Evolutionary conservation across 2,113 vertebrate species (phyloP).

Genomic region (Ictalurus furcatus): DNA sequence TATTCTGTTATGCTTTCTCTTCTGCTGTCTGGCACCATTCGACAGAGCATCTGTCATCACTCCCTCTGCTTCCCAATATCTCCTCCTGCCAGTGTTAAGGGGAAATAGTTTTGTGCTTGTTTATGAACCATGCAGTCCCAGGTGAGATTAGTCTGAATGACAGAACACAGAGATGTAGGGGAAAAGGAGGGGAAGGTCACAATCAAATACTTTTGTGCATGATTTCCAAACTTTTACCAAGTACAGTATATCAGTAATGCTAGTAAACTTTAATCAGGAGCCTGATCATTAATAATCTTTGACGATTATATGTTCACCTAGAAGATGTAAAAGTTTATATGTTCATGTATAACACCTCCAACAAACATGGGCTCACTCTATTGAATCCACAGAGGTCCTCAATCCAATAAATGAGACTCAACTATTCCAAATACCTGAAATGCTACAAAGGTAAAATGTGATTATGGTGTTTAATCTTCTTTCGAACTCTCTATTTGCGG

Average conservation of each 20-base stretch:
- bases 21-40: slow-evolving; percentile 24
- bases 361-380: slow-evolving; percentile 39
- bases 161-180: slow-evolving; percentile 20
- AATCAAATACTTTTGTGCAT: slow-evolving; percentile 23
- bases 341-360: slow-evolving; percentile 47
- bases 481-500: slow-evolving; percentile 51
- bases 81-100: slow-evolving; percentile 41
- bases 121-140: slow-evolving; percentile 62
- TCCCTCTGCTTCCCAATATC: slow-evolving; percentile 20
- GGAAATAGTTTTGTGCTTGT: slow-evolving; percentile 67
- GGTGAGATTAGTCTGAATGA: slow-evolving; percentile 59
- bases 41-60: slow-evolving; percentile 30
- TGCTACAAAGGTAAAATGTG: slow-evolving; percentile 52
- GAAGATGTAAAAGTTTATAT: neutral
- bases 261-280: slow-evolving; percentile 47
- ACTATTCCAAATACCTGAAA: neutral
- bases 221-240: neutral
- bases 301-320: slow-evolving; percentile 44
- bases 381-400: slow-evolving; percentile 28
- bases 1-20: slow-evolving; percentile 8
- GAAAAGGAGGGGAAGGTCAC: slow-evolving; percentile 41
- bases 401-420: neutral
- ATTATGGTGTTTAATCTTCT: slow-evolving; percentile 56
- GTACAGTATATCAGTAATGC: slow-evolving; percentile 25
- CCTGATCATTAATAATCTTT: slow-evolving; percentile 28